Conservation (phyloP, 2,113 vertebrate genomes). For the Sigmodon hispidus region DNA sequence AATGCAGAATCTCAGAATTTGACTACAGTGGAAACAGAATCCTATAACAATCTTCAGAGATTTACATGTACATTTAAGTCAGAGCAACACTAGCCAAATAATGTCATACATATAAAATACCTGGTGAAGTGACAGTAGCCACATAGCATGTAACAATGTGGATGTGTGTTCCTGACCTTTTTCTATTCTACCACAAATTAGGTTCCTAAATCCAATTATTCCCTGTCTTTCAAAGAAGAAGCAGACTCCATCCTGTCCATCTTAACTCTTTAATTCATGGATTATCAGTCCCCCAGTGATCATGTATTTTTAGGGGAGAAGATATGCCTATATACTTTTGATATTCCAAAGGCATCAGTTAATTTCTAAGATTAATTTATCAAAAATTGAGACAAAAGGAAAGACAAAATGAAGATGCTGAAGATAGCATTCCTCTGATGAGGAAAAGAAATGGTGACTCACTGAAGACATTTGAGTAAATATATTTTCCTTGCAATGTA, state of each 20-base stretch:
- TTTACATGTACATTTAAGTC: neutral
- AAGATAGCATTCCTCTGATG: neutral
- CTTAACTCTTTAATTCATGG: neutral
- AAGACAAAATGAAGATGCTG: neutral
- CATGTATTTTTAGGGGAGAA: neutral
- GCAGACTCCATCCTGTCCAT: neutral
- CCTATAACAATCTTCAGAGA: neutral
- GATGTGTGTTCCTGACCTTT: neutral
- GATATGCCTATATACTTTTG: neutral
- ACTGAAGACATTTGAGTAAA: neutral
- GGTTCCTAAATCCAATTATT: neutral
- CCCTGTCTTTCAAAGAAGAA: neutral
- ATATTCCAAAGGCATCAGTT: neutral
- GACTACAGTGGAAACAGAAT: neutral
- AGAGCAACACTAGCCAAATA: neutral
- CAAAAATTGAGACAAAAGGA: neutral
- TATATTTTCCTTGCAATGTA: conserved; percentile 15
- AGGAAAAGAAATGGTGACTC: neutral
- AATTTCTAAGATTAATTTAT: neutral
- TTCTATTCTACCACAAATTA: neutral
- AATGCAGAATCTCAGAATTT: neutral
- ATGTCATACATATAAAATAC: neutral
- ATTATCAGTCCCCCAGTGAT: neutral
- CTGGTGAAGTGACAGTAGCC: neutral
- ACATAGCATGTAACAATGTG: neutral